Conservation (phyloP, 2,888 invertebrate genomes). For the Galeruca laticollis region DNA sequence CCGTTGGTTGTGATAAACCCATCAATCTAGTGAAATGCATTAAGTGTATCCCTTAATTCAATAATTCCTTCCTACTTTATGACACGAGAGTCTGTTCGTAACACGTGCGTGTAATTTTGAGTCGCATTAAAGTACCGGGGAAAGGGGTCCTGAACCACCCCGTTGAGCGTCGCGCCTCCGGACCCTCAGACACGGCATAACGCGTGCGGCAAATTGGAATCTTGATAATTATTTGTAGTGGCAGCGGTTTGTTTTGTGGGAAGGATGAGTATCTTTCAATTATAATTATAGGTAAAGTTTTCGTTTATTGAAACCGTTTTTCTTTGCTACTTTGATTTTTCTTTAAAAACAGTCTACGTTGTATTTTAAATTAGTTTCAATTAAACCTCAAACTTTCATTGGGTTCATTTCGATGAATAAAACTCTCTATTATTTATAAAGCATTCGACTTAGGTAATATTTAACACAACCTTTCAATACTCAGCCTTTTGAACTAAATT, state of each 20-base stretch:
- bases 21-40: conserved; percentile 42
- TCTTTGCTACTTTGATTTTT: not conserved
- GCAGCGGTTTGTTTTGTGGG: conserved; percentile 20
- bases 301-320: not conserved
- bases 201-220: conserved; percentile 25
- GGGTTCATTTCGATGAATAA: too few relatives aligned
- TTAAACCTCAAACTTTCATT: too few relatives aligned
- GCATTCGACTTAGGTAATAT: too few relatives aligned
- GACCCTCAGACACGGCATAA: conserved; percentile 21
- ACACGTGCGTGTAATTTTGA: conserved; percentile 49
- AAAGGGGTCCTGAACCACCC: conserved; percentile 4
- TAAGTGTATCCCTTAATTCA: conserved; percentile 47
- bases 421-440: too few relatives aligned
- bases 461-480: too few relatives aligned
- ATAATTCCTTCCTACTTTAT: conserved; percentile 51
- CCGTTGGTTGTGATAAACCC: conserved; percentile 25
- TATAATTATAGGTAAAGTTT: conserved; percentile 9
- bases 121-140: conserved; percentile 41
- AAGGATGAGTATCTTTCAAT: conserved; percentile 18
- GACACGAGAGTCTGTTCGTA: conserved; percentile 48
- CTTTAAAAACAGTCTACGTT: not conserved
- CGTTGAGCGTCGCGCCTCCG: conserved; percentile 1
- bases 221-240: conserved; percentile 23
- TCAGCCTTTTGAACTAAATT: too few relatives aligned
- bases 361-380: too few relatives aligned